phyloP scores from a whole-genome alignment of 2,113 vertebrate genomes.

The Bungarus multicinctus region DNA sequence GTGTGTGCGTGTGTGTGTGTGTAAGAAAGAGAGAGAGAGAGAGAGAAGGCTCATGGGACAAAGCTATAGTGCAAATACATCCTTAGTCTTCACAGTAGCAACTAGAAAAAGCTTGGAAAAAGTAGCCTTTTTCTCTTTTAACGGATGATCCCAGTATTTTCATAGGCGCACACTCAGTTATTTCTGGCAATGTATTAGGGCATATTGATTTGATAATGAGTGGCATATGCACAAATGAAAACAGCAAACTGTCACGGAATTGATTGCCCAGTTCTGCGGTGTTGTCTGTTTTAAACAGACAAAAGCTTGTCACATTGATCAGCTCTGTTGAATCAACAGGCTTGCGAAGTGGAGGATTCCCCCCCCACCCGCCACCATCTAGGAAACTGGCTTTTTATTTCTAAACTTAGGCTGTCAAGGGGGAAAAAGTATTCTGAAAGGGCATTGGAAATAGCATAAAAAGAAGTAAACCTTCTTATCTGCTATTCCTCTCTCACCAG shows the following conservation, averaged over 20 bases:
- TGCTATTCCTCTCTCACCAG: not conserved
- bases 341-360: constrained; percentile 1
- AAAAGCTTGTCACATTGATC: constrained; percentile 20
- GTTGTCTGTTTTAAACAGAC: not conserved
- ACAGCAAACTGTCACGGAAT: constrained; percentile 8
- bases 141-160: constrained; percentile 7
- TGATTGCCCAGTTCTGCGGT: constrained; percentile 9
- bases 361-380: not conserved
- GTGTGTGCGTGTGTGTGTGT: not conserved
- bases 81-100: not conserved
- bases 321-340: constrained; percentile 32
- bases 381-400: not conserved
- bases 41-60: not conserved
- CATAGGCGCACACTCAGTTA: constrained; percentile 1
- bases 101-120: not conserved
- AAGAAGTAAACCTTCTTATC: not conserved
- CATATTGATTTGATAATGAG: constrained; percentile 17
- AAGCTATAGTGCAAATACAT: not conserved
- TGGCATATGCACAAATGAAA: constrained; percentile 24
- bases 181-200: constrained; percentile 32
- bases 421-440: not conserved
- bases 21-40: not conserved
- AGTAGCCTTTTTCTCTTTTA: constrained; percentile 4
- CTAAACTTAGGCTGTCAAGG: not conserved
- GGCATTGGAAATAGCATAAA: not conserved